Evolutionary conservation across 2,888 invertebrate genomes (phyloP).

Genomic region (Leptinotarsa peninsularis): DNA sequence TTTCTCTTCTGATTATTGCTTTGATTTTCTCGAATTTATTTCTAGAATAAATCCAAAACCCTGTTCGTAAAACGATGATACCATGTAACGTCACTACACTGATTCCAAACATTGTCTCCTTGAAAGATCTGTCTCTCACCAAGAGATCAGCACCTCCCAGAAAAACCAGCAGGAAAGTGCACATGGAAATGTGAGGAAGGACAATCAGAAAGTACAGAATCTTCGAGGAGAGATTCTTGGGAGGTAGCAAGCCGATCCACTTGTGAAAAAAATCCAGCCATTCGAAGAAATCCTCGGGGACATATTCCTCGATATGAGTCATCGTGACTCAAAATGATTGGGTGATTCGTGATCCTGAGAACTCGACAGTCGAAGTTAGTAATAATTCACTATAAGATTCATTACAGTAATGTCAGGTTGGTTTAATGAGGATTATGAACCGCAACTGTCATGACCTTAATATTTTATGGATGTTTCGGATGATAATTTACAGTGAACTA

Average conservation of each 20-base stretch:
- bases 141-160: constrained; percentile 24
- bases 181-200: constrained; percentile 23
- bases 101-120: constrained; percentile 24
- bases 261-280: constrained; percentile 30
- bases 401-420: background rate
- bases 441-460: background rate
- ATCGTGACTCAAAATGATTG: background rate
- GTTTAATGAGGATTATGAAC: background rate
- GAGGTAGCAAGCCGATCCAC: constrained; percentile 24
- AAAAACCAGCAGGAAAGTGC: constrained; percentile 4
- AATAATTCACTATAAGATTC: background rate
- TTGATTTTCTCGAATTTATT: constrained; percentile 18
- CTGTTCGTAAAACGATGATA: constrained; percentile 19
- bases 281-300: constrained; percentile 25
- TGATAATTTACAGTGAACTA: background rate
- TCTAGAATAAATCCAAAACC: constrained; percentile 20
- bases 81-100: constrained; percentile 23
- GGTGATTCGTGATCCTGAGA: background rate
- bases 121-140: constrained; percentile 19
- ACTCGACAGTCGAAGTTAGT: background rate
- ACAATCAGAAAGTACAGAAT: constrained; percentile 26
- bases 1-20: constrained; percentile 10
- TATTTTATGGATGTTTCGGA: background rate
- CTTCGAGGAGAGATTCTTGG: constrained; percentile 18
- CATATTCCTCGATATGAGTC: constrained; percentile 13